Conservation (phyloP, 2,113 vertebrate species). For the Furnarius figulus region DNA sequence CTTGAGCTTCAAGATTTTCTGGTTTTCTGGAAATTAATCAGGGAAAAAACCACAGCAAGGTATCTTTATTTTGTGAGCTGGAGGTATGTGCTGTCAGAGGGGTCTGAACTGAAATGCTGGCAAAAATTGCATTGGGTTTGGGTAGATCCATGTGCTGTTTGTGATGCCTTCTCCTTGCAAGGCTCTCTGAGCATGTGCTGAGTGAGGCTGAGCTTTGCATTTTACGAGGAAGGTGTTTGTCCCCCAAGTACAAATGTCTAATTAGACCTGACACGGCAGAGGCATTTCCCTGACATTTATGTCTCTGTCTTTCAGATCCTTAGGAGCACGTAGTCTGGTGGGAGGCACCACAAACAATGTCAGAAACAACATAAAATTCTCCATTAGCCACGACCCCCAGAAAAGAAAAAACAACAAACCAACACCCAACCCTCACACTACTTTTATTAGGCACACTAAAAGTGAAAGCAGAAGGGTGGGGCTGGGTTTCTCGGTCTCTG, state of each 20-base stretch:
- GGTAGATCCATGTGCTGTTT: neutral
- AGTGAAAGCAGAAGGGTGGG: slow-evolving; percentile 78
- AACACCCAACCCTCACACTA: slow-evolving; percentile 9
- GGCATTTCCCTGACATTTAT: slow-evolving; percentile 78
- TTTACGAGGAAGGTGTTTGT: slow-evolving; percentile 70
- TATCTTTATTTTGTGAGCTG: neutral
- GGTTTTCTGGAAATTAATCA: neutral
- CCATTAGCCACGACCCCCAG: slow-evolving; percentile 72
- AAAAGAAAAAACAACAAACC: slow-evolving; percentile 50
- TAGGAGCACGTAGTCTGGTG: slow-evolving; percentile 62
- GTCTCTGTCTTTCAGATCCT: slow-evolving; percentile 70
- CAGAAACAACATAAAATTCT: slow-evolving; percentile 80
- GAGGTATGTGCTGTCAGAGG: neutral
- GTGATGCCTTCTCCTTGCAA: neutral
- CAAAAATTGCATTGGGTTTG: neutral
- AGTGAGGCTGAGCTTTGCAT: slow-evolving; percentile 25
- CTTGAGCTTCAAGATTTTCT: neutral
- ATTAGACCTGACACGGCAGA: slow-evolving; percentile 77
- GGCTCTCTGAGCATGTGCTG: neutral
- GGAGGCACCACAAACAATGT: slow-evolving; percentile 78
- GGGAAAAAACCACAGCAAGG: neutral
- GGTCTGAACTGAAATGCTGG: neutral
- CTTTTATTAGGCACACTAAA: slow-evolving; percentile 82
- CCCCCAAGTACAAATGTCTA: slow-evolving; percentile 68
- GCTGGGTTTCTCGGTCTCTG: slow-evolving; percentile 74